Conservation (phyloP, 64 coral and sea anemone species). For the Montipora cactus region DNA sequence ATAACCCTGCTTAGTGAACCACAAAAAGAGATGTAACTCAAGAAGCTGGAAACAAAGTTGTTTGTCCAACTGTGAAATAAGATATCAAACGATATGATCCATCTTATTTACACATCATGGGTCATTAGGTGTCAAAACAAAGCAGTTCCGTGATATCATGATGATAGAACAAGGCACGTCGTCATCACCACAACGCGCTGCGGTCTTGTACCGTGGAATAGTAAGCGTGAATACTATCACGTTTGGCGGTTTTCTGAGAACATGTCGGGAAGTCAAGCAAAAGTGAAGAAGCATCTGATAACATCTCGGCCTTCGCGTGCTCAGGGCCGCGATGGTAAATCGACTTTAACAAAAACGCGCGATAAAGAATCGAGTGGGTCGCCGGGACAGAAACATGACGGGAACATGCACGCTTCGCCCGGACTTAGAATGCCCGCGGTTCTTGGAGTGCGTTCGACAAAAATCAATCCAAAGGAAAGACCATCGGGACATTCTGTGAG, state of each 20-base stretch:
- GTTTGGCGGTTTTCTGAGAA: neutral
- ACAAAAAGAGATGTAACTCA: neutral
- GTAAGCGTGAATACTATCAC: neutral
- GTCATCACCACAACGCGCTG: conserved; percentile 11
- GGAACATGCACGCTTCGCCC: neutral
- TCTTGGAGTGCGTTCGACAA: neutral
- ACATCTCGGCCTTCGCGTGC: neutral
- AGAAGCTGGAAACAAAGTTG: neutral
- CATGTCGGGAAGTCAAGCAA: conserved; percentile 6
- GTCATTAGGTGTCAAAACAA: conserved; percentile 30
- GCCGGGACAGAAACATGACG: neutral
- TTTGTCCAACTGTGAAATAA: conserved; percentile 7
- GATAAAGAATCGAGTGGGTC: neutral
- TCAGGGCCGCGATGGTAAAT: neutral
- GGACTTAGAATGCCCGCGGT: neutral
- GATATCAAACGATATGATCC: neutral
- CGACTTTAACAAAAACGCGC: neutral
- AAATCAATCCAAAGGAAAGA: neutral
- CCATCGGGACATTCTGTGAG: neutral
- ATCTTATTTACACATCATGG: neutral
- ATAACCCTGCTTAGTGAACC: neutral
- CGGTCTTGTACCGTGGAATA: neutral
- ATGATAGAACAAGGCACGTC: conserved; percentile 24
- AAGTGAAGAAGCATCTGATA: neutral
- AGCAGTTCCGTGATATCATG: neutral